These are phyloP conservation scores for Neolamprologus multifasciatus DNA, from an alignment of 2,797 vertebrate genomes.

Conservation along the genomic window DNA sequence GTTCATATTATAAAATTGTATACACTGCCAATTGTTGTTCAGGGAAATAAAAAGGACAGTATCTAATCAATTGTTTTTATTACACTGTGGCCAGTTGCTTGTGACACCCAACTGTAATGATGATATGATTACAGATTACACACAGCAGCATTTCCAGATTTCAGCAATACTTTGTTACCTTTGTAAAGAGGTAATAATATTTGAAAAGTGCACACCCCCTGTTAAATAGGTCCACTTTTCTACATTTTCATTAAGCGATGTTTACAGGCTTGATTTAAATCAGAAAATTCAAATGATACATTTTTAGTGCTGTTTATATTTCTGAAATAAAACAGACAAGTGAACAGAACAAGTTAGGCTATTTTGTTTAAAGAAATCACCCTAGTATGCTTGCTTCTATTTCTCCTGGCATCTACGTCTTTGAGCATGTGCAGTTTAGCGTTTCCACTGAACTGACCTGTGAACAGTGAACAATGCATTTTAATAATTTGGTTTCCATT, in stretches of 20 bases:
- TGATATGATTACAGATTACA: not conserved
- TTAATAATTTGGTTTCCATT: not conserved
- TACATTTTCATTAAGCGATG: not conserved
- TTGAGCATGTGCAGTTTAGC: not conserved
- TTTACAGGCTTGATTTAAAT: not conserved
- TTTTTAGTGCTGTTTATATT: not conserved
- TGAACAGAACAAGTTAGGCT: not conserved
- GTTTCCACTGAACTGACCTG: not conserved
- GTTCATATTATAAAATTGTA: not conserved
- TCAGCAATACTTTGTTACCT: not conserved
- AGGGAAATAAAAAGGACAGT: not conserved
- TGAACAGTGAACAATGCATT: not conserved
- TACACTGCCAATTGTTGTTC: not conserved
- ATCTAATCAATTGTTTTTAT: not conserved
- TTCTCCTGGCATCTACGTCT: not conserved
- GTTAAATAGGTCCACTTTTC: not conserved
- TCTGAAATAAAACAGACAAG: not conserved
- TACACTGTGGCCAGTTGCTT: not conserved
- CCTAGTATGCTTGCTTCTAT: not conserved
- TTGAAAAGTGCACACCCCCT: not conserved
- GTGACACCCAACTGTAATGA: not conserved
- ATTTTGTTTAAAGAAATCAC: not conserved
- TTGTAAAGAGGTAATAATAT: not conserved
- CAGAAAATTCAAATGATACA: too few species aligned
- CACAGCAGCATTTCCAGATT: not conserved